These are phyloP conservation scores for Scatophagus argus DNA, from an alignment of 2,113 vertebrate species.

Conservation along the genomic window DNA sequence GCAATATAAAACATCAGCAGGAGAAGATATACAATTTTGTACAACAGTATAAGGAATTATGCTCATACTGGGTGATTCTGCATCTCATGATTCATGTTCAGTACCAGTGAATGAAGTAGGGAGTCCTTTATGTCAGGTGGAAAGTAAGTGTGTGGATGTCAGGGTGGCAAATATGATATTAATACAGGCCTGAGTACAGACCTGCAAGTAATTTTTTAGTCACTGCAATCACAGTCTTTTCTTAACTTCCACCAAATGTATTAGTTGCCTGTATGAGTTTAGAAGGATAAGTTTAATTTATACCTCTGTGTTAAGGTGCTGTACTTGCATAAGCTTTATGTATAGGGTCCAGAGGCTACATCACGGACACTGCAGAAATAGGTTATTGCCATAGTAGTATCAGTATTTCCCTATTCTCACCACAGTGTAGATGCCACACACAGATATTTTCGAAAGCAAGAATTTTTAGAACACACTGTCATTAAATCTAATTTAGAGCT, in stretches of 20 bases:
- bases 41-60: neutral
- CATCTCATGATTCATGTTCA: neutral
- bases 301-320: too few species aligned
- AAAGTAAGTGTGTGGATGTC: neutral
- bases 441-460: too few species aligned
- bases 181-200: too few species aligned
- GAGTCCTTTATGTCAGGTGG: neutral
- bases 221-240: too few species aligned
- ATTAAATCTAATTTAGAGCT: neutral
- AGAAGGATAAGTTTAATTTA: too few species aligned
- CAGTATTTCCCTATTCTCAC: neutral
- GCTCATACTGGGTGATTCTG: neutral
- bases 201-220: too few species aligned
- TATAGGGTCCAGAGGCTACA: too few species aligned
- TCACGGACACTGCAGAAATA: too few species aligned
- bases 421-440: too few species aligned
- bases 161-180: neutral
- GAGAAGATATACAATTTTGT: neutral
- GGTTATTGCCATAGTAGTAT: neutral
- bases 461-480: neutral
- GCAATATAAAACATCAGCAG: neutral
- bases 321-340: too few species aligned
- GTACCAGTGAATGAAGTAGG: neutral
- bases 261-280: too few species aligned
- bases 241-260: too few species aligned